Conservation (phyloP, 2,888 invertebrate species). For the Petrolisthes manimaculis region DNA sequence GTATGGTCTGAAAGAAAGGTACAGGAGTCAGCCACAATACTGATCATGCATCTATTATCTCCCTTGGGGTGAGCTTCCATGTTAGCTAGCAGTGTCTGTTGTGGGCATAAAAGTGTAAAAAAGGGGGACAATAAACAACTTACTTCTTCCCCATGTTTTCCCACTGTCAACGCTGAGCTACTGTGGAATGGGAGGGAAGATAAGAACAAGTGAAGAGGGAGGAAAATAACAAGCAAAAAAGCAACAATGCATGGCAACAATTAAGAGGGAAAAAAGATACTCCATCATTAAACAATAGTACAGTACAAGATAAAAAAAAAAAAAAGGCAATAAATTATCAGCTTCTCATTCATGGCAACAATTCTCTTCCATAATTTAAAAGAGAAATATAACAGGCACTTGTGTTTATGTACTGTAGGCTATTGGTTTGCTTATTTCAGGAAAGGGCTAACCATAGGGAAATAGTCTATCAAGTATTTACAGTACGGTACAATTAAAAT, state of each 20-base stretch:
- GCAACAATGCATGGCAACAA: conserved; percentile 30
- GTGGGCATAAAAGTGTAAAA: neutral
- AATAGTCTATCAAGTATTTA: no score
- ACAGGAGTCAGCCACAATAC: no score
- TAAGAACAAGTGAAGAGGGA: conserved; percentile 35
- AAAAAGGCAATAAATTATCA: neutral
- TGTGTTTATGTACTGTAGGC: no score
- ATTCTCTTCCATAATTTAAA: no score
- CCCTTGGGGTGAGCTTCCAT: neutral
- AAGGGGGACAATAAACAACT: conserved; percentile 7
- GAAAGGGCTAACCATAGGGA: no score
- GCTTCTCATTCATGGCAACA: no score
- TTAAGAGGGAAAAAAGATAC: neutral
- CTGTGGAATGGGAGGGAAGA: conserved; percentile 46
- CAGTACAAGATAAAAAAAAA: neutral
- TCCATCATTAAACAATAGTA: neutral
- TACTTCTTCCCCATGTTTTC: conserved; percentile 59
- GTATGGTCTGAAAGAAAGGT: no score
- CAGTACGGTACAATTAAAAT: no score
- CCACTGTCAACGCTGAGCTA: conserved; percentile 57
- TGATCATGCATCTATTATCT: no score
- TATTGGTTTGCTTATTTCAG: no score
- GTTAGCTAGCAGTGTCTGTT: conserved; percentile 13
- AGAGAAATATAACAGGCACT: no score
- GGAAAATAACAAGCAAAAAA: conserved; percentile 15